Evolutionary conservation across 2,888 invertebrate genomes (phyloP).

Genomic region (Tethea ocularis): DNA sequence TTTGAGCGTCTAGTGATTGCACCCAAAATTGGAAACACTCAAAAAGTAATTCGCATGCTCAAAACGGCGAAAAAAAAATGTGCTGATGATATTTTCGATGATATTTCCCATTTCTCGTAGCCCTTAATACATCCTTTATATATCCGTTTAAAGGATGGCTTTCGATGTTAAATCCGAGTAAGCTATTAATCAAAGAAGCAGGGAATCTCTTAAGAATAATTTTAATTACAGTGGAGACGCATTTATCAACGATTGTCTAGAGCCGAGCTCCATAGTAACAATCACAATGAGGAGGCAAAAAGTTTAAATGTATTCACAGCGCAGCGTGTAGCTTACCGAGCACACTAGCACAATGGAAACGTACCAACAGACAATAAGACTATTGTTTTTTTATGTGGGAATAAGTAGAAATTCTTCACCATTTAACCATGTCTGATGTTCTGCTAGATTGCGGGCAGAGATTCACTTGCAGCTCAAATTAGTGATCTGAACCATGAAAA

Average conservation of each 20-base stretch:
- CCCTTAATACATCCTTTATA: too few relatives aligned
- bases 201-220: not conserved
- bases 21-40: too few relatives aligned
- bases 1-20: too few relatives aligned
- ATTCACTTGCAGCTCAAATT: not conserved
- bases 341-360: not conserved
- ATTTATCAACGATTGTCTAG: not conserved
- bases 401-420: conserved; percentile 5
- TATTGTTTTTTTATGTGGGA: conserved; percentile 11
- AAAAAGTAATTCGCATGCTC: too few relatives aligned
- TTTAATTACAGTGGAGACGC: not conserved
- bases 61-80: too few relatives aligned
- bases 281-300: conserved; percentile 5
- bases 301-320: conserved; percentile 3
- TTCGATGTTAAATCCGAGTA: not conserved
- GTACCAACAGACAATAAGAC: conserved; percentile 7
- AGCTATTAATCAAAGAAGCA: not conserved
- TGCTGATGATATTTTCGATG: too few relatives aligned
- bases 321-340: conserved; percentile 1
- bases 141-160: too few relatives aligned
- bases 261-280: not conserved
- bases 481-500: not conserved
- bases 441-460: not conserved
- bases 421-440: conserved; percentile 4
- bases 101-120: too few relatives aligned